Evolutionary conservation across 2,797 vertebrate genomes (phyloP).

Genomic region (Neopelma chrysocephalum): DNA sequence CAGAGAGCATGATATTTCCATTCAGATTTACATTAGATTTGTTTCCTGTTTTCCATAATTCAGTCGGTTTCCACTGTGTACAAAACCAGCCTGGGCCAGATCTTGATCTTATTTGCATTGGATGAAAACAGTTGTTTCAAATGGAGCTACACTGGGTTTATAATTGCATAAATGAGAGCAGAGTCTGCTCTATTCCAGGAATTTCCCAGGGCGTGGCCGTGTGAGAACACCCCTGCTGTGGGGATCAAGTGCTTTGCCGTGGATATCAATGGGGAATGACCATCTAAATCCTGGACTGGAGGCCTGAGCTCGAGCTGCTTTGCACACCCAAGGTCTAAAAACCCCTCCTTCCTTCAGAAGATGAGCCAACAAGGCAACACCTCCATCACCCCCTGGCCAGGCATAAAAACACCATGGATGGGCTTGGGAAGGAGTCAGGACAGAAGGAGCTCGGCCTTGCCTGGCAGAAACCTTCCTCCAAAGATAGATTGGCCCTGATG

Average conservation of each 20-base stretch:
- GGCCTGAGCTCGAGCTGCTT: not conserved
- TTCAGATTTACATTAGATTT: constrained; percentile 60
- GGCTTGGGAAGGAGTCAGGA: not conserved
- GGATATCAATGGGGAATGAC: not conserved
- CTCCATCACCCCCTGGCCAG: not conserved
- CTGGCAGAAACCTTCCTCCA: not conserved
- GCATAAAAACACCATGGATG: accelerated
- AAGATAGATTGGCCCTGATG: accelerated
- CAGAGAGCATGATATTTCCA: constrained; percentile 30
- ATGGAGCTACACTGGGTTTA: not conserved
- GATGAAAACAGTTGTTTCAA: constrained; percentile 32
- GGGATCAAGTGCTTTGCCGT: not conserved
- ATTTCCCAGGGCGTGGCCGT: not conserved
- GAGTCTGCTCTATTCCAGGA: not conserved
- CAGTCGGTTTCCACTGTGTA: constrained; percentile 15
- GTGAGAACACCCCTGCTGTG: not conserved
- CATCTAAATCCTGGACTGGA: not conserved
- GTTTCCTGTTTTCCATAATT: constrained; percentile 60
- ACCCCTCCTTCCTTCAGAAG: not conserved
- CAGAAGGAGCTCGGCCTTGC: not conserved
- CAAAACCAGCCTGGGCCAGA: constrained; percentile 32
- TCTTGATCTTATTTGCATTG: constrained; percentile 50
- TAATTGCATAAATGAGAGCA: constrained; percentile 17
- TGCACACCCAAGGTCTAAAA: not conserved
- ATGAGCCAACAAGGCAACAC: not conserved